Evolutionary conservation across 2,888 invertebrate genomes (phyloP), one percentile per base, ranked within the genome.

Genomic region (Formica aserva): DNA sequence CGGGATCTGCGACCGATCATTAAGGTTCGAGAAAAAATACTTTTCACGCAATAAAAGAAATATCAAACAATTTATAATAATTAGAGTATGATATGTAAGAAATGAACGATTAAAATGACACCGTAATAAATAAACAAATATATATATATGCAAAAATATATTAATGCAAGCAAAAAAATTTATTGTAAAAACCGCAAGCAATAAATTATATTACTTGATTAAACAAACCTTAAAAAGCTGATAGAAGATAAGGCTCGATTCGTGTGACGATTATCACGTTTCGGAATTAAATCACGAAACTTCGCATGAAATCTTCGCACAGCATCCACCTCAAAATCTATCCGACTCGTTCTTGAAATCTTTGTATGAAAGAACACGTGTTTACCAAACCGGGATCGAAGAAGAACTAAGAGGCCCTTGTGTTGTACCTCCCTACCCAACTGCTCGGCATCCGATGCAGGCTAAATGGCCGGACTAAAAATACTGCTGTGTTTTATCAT

Each of bases 391-490:
- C 67, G 35, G 29, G 80, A 67, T 71, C 69, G 74, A 71, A 83
- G 52, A 57, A 69, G 76, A 81, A 85, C 87, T 84, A 48, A 48
- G 63, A 86, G 78, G 72, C 35, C 13, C 74, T 65, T 60, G 63
- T 57, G 71, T 63, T 83, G 1, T 8, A 66, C 32, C n/a, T 45
- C 18, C 13, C 72, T 72, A 77, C 11, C 69, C 67, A 60, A 69
- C 74, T 60, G 18, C 55, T 78, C 45, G n/a, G 11, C 78, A 60
- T 69, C 57, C 77, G 29, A 82, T 38, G 41, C 63, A 83, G 62
- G 48, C 80, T 71, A 82, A 74, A 74, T 41, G 86, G 57, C 67
- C 72, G 76, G 67, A 48, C 77, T 75, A 35, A 86, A 86, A 86
- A 76, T 77, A 74, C 63, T 75, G 41, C 48, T 32, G 74, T 72